Evolutionary conservation across 1,140 invertebrate genomes (phyloP), one percentile per base, ranked within the genome.

Genomic region (Diorhabda elongata): DNA sequence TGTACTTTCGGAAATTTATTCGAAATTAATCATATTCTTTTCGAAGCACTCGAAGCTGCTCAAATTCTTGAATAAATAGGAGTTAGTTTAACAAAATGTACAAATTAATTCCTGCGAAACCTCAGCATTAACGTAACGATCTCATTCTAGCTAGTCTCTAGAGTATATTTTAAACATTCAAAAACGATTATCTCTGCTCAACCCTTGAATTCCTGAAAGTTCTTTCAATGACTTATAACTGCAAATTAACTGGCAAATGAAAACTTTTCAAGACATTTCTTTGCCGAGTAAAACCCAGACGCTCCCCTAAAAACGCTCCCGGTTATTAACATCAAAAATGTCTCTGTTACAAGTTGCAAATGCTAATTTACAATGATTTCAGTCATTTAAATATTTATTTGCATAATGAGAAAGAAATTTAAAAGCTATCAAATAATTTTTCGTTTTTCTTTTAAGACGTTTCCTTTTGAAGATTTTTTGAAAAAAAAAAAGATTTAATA

Each of bases 241-340:
- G 58, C 59, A 67, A 67, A 67, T 67, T 67, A 67, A 56, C 9
- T 58, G 47, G 66, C 42, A 67, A 67, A 60, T 67, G 41, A 67
- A 67, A 67, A 67, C 52, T 67, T 67, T 67, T 60, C 11, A 44
- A 67, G 44, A 45, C 59, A 60, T 60, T 67, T 67, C 58, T 59
- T 47, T 57, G 11, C 44, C 47, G 11, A 43, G 52, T 67, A 60
- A 67, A 67, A 67, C 60, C 66, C 43, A 56, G 58, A 60, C 58
- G 60, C 58, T 60, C 26, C n/a, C 47, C 42, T 11, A 45, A 52
- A 60, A 67, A 67, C 66, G 66, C 66, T 58, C 60, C 41, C 43
- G 59, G 66, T 44, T 67, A 65, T 65, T 65, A 65, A 42, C 64
- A 65, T 57, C 42, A 65, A 65, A 65, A 65, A 65, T 57, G 47